phyloP scores from a whole-genome alignment of 2,888 invertebrate species.

The Odontocolon sp. region DNA sequence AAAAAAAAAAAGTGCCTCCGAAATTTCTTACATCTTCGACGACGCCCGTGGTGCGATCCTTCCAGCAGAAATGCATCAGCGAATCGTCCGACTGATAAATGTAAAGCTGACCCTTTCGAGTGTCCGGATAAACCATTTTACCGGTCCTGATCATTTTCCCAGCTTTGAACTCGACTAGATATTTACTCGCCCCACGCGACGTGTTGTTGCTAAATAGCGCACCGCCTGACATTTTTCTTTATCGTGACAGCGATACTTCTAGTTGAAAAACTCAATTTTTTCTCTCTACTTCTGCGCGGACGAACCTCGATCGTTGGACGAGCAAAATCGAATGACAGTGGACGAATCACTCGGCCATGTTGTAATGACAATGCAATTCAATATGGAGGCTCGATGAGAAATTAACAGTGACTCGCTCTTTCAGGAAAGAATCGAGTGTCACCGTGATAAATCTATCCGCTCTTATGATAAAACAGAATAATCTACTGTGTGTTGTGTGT shows the following conservation, averaged over 20 bases:
- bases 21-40: constrained; percentile 90
- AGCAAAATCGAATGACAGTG: constrained; percentile 9
- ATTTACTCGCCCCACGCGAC: constrained; percentile 91
- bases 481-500: too few relatives aligned
- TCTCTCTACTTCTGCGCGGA: too few relatives aligned
- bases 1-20: constrained; percentile 4
- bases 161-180: constrained; percentile 97
- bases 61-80: constrained; percentile 99
- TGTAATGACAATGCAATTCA: constrained; percentile 72
- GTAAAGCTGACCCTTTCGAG: constrained; percentile 96
- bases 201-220: constrained; percentile 90
- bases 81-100: constrained; percentile 98
- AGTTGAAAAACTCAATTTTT: too few relatives aligned
- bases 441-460: too few relatives aligned
- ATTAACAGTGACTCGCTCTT: constrained; percentile 33
- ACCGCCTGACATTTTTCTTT: constrained; percentile 82
- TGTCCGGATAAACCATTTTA: constrained; percentile 96
- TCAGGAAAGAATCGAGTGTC: too few relatives aligned
- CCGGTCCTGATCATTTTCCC: constrained; percentile 98
- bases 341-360: constrained; percentile 59
- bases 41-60: constrained; percentile 95
- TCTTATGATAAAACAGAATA: too few relatives aligned
- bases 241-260: too few relatives aligned
- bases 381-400: constrained; percentile 61
- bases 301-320: not conserved